Evolutionary conservation across 2,888 invertebrate genomes (phyloP).

Genomic region (Diaprepes abbreviatus): DNA sequence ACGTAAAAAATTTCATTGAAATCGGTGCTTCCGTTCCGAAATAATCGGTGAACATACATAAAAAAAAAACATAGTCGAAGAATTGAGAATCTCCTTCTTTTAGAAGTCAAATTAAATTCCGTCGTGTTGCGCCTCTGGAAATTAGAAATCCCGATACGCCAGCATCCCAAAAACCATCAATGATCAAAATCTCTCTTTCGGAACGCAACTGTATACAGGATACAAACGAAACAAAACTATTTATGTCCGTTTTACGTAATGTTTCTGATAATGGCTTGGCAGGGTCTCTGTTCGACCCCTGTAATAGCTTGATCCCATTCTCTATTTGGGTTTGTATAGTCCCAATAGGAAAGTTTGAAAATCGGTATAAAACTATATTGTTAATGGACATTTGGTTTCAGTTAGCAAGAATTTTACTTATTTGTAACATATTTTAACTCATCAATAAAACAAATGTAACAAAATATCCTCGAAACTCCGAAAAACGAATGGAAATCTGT

Average conservation of each 20-base stretch:
- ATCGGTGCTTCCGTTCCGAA: no score
- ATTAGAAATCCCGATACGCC: slow-evolving; percentile 6
- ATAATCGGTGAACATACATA: no score
- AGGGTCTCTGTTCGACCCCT: slow-evolving; percentile 33
- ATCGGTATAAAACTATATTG: slow-evolving; percentile 32
- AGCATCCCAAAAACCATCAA: slow-evolving; percentile 25
- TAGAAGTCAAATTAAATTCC: no score
- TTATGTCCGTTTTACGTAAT: slow-evolving; percentile 41
- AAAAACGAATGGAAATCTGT: no score
- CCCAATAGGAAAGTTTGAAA: slow-evolving; percentile 25
- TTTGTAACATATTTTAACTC: no score
- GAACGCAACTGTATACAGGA: slow-evolving; percentile 20
- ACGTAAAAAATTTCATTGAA: no score
- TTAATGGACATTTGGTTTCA: no score
- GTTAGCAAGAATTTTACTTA: no score
- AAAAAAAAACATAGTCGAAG: no score
- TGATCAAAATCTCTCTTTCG: slow-evolving; percentile 32
- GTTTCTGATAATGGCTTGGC: slow-evolving; percentile 41
- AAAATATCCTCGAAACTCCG: no score
- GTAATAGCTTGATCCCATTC: slow-evolving; percentile 40
- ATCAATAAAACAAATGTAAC: no score
- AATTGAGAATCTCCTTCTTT: no score
- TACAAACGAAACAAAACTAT: slow-evolving; percentile 37
- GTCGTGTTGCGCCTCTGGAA: background rate
- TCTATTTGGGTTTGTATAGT: slow-evolving; percentile 30